phyloP scores from a whole-genome alignment of 2,888 invertebrate species.

The Epinotia brunnichana region DNA sequence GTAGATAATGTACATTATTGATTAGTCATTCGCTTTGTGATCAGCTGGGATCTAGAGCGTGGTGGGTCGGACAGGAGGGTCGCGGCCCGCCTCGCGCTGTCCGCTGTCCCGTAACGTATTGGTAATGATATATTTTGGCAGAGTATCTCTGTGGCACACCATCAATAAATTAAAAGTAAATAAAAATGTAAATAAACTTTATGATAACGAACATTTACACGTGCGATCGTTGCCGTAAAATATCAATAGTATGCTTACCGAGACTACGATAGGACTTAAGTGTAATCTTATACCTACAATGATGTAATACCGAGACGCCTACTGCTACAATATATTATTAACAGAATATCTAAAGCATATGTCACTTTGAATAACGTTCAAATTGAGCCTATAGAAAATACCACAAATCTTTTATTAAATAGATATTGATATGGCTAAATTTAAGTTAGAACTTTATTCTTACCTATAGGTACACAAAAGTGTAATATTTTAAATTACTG shows the following conservation, averaged over 20 bases:
- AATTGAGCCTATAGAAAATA: conserved; percentile 85
- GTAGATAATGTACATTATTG: conserved; percentile 66
- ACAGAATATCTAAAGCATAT: conserved; percentile 84
- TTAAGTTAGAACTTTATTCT: conserved; percentile 83
- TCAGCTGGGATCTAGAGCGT: conserved; percentile 55
- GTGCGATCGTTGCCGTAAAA: conserved; percentile 82
- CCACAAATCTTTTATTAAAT: conserved; percentile 84
- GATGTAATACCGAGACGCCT: conserved; percentile 82
- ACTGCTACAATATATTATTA: conserved; percentile 83
- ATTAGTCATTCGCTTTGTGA: conserved; percentile 62
- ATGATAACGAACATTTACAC: conserved; percentile 81
- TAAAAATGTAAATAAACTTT: conserved; percentile 82
- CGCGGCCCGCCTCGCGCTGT: conserved; percentile 46
- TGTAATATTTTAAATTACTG: conserved; percentile 83
- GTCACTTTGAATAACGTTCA: conserved; percentile 84
- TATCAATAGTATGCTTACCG: conserved; percentile 79
- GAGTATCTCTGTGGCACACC: conserved; percentile 84
- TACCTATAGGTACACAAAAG: conserved; percentile 82
- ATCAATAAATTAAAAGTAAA: conserved; percentile 82
- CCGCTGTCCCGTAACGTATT: conserved; percentile 67
- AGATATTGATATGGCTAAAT: conserved; percentile 85
- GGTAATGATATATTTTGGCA: conserved; percentile 84
- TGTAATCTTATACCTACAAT: conserved; percentile 71
- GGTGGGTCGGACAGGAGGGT: conserved; percentile 54
- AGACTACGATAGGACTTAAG: conserved; percentile 76